These are phyloP conservation scores for Anthoptus insignis DNA, from an alignment of 2,888 invertebrate species.

Conservation along the genomic window DNA sequence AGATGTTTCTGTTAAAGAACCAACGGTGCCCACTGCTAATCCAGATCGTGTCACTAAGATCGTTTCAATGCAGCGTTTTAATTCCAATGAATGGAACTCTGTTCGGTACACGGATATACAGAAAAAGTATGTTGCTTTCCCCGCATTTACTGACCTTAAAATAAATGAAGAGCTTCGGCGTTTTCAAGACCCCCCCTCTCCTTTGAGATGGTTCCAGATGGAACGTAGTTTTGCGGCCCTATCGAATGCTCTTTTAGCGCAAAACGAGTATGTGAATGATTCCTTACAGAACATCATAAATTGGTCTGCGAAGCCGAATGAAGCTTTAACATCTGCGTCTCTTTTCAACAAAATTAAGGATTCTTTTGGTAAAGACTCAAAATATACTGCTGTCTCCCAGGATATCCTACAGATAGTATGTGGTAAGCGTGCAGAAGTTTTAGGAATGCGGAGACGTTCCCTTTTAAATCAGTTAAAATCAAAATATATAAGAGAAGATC, in stretches of 20 bases:
- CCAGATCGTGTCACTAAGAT: background rate
- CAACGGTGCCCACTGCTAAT: background rate
- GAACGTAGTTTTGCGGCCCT: conserved; percentile 45
- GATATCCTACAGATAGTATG: background rate
- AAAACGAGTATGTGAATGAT: conserved; percentile 37
- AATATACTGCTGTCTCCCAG: background rate
- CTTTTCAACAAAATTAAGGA: conserved; percentile 25
- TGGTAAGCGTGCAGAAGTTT: background rate
- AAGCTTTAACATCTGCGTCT: no score
- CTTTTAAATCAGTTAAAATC: background rate
- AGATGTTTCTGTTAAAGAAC: background rate
- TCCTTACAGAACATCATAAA: conserved; percentile 31
- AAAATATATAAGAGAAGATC: background rate
- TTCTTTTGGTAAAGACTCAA: background rate
- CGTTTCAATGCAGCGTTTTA: background rate
- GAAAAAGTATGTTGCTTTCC: conserved; percentile 42
- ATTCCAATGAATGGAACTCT: conserved; percentile 30
- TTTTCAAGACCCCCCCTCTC: conserved; percentile 28
- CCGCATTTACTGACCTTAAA: conserved; percentile 41
- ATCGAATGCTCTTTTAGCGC: conserved; percentile 43
- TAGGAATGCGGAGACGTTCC: background rate
- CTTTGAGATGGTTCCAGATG: conserved; percentile 32
- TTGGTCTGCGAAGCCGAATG: conserved; percentile 39
- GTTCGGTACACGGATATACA: conserved; percentile 38
- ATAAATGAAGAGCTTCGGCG: conserved; percentile 41